Base-by-base conservation (phyloP, 1,140 invertebrate species). In the Cryptotermes secundus region DNA sequence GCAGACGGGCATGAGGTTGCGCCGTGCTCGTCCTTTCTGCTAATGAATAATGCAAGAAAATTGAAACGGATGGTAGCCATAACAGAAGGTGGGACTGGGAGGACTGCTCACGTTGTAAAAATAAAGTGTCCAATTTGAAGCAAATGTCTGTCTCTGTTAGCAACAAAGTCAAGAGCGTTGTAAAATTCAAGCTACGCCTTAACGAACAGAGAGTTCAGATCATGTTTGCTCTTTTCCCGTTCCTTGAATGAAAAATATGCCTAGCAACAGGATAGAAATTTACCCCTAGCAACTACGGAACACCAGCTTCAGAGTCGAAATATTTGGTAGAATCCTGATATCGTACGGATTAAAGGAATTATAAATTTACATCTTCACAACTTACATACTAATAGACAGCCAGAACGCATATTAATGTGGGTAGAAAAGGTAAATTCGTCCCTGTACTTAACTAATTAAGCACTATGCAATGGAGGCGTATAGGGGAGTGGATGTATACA, bases 51-150 rank as follows among this genome's bases (percentile, higher is more conserved):
- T 72, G 59, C 59, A 72, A 72, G 59, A 31, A 72, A 72, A 72
- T 72, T 26, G 59, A 31, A 31, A n/a, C 59, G 59, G 14, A 72
- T 31, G 59, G n/a, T 72, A 72, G 59, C 14, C 59, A 72, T 72
- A 72, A 72, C 59, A n/a, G 1, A 72, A 72, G 59, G 6, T 10
- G 16, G 19, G 9, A 3, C 0, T 16, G 19, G 45, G 14, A 49
- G 45, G 45, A 49, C 45, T 49, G 59, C 59, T 31, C 26, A 16
- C n/a, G 59, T 12, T 72, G n/a, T 72, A 72, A 72, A 72, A 72
- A 72, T 72, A 72, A 72, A 72, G 59, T 72, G 59, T 72, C 59
- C 59, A 72, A 72, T 72, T 72, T 72, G 26, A 31, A 72, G 59
- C n/a, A n/a, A 72, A 31, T 72, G 26, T 31, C 59, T 31, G 26